Percentiles rank a stretch among this genome's conserved stretches.
These are phyloP conservation scores for Scelioninae gen. 1 DNA, from an alignment of 2,888 invertebrate species.

Conservation along the genomic window DNA sequence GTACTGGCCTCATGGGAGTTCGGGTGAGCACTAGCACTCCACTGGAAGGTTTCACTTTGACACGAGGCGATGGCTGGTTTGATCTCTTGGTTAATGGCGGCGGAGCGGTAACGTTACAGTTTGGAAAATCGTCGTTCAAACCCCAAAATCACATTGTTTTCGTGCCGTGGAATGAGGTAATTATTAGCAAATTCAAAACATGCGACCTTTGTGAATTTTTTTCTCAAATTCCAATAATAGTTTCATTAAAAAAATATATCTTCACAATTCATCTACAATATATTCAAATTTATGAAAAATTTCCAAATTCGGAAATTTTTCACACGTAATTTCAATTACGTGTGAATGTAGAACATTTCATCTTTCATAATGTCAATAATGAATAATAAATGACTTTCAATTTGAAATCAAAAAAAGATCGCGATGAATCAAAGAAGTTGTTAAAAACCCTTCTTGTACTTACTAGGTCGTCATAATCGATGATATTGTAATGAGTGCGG, in stretches of 20 bases:
- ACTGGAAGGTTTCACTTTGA: slow-evolving; percentile 97
- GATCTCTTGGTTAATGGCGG: slow-evolving; percentile 99
- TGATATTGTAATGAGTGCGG: slow-evolving; percentile 91
- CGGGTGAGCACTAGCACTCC: slow-evolving; percentile 97
- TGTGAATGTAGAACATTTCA: too few relatives aligned
- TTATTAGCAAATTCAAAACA: neutral
- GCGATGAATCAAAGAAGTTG: too few relatives aligned
- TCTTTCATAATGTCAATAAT: too few relatives aligned
- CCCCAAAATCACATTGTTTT: slow-evolving; percentile 94
- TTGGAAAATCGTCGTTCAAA: slow-evolving; percentile 95
- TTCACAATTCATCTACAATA: too few relatives aligned
- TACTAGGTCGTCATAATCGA: slow-evolving; percentile 95
- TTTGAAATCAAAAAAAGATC: too few relatives aligned
- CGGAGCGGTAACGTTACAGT: slow-evolving; percentile 97
- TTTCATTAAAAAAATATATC: too few relatives aligned
- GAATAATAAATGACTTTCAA: too few relatives aligned
- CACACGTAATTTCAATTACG: too few relatives aligned
- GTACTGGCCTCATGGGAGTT: slow-evolving; percentile 98
- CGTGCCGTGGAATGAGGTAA: slow-evolving; percentile 97
- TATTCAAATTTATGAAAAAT: too few relatives aligned
- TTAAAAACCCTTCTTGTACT: neutral
- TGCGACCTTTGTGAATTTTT: too few relatives aligned
- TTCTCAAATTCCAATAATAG: too few relatives aligned
- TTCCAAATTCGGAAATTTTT: too few relatives aligned
- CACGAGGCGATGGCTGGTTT: slow-evolving; percentile 97